Evolutionary conservation across 2,113 vertebrate genomes (phyloP).

Genomic region (Chaetodon auriga): DNA sequence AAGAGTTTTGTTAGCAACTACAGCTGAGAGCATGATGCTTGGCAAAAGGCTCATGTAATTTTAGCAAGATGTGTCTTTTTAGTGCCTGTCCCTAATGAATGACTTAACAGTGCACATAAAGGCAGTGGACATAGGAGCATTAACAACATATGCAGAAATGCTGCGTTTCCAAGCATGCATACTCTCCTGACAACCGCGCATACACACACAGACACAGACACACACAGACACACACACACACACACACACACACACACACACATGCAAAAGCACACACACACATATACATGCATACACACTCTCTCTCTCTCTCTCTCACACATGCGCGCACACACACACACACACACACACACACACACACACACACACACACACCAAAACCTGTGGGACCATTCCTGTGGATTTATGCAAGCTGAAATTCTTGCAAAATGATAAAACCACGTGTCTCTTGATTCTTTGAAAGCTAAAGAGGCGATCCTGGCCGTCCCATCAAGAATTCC

Average conservation of each 20-base stretch:
- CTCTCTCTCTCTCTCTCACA: too few relatives aligned
- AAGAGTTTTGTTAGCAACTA: constrained; percentile 14
- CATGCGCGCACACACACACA: too few relatives aligned
- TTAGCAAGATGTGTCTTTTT: background rate
- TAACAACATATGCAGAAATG: background rate
- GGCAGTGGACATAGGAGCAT: background rate
- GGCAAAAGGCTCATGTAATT: background rate
- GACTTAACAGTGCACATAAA: background rate
- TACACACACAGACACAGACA: constrained; percentile 20
- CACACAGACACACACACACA: background rate
- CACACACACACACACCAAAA: constrained; percentile 41
- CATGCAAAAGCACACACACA: constrained; percentile 36
- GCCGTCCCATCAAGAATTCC: constrained; percentile 62
- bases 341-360: constrained; percentile 18
- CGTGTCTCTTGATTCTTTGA: constrained; percentile 73
- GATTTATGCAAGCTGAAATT: constrained; percentile 76
- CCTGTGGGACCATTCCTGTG: constrained; percentile 66
- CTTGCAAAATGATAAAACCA: constrained; percentile 83
- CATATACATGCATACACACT: too few relatives aligned
- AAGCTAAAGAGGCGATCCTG: constrained; percentile 67
- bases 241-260: constrained; percentile 19
- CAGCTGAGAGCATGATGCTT: background rate
- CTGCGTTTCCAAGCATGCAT: constrained; percentile 18
- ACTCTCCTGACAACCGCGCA: background rate
- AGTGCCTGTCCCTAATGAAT: background rate